Conservation (phyloP, 2,797 vertebrate species). For the Cichlasoma orientale region DNA sequence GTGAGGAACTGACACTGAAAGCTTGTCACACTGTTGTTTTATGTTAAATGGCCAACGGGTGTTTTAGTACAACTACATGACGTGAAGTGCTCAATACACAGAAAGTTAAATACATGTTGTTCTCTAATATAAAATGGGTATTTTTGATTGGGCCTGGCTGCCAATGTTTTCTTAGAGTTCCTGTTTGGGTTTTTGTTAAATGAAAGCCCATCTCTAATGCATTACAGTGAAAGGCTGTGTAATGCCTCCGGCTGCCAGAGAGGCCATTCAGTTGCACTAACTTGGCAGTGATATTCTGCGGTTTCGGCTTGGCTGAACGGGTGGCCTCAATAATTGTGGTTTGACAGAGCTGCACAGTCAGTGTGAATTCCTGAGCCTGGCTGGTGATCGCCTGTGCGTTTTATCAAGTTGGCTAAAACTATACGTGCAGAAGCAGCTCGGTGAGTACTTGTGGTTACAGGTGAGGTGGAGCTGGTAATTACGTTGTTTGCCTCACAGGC, state of each 20-base stretch:
- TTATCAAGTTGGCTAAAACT: conserved; percentile 32
- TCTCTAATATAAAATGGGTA: neutral
- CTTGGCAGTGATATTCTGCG: conserved; percentile 52
- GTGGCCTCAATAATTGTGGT: conserved; percentile 56
- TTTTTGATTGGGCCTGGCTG: neutral
- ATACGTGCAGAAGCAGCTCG: neutral
- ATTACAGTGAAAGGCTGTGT: conserved; percentile 3
- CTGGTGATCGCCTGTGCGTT: conserved; percentile 35
- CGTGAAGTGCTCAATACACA: neutral
- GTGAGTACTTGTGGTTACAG: conserved; percentile 19
- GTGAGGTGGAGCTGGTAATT: conserved; percentile 43
- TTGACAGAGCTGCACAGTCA: conserved; percentile 45
- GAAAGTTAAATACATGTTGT: neutral
- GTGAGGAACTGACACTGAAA: neutral
- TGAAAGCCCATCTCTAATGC: conserved; percentile 15
- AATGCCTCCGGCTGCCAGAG: conserved; percentile 29
- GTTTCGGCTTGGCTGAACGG: conserved; percentile 47
- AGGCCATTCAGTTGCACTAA: conserved; percentile 27
- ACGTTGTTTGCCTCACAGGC: neutral
- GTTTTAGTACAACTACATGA: neutral
- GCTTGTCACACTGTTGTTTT: neutral
- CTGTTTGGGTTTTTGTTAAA: conserved; percentile 18
- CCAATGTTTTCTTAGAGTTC: conserved; percentile 14
- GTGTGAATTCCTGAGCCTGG: conserved; percentile 45
- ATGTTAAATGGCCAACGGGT: neutral